Percentiles rank a stretch among this genome's conserved stretches.
These are phyloP conservation scores for Melozone crissalis DNA, from an alignment of 2,113 vertebrate species.

Conservation along the genomic window DNA sequence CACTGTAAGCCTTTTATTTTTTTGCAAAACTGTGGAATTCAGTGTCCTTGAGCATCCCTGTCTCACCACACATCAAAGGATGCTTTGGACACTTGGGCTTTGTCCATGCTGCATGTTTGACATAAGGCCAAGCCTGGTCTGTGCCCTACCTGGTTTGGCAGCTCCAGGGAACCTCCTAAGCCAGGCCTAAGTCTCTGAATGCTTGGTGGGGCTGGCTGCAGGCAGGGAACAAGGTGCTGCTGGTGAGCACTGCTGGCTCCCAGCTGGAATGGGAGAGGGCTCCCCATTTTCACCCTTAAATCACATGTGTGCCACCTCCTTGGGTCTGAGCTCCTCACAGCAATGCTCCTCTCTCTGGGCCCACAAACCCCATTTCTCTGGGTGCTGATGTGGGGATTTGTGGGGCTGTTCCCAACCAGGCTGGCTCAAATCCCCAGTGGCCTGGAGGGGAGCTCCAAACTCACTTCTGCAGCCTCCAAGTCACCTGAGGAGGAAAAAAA, in stretches of 20 bases:
- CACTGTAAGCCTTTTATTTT: not conserved
- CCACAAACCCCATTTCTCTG: not conserved
- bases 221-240: not conserved
- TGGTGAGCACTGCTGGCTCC: not conserved
- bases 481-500: not conserved
- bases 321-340: not conserved
- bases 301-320: rapidly evolving
- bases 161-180: not conserved
- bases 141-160: not conserved
- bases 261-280: not conserved
- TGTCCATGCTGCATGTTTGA: not conserved
- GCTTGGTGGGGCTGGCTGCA: not conserved
- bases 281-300: not conserved
- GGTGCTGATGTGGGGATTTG: not conserved
- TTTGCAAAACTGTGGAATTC: not conserved
- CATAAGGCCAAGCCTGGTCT: not conserved
- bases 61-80: not conserved
- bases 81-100: not conserved
- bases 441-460: not conserved
- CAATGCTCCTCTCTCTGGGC: not conserved
- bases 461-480: not conserved
- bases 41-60: not conserved
- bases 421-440: not conserved
- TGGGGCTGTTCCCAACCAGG: not conserved
- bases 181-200: not conserved